Evolutionary conservation across 2,797 vertebrate species (phyloP), one percentile per base, ranked within the genome.

Genomic region (Diglossa cyanea): DNA sequence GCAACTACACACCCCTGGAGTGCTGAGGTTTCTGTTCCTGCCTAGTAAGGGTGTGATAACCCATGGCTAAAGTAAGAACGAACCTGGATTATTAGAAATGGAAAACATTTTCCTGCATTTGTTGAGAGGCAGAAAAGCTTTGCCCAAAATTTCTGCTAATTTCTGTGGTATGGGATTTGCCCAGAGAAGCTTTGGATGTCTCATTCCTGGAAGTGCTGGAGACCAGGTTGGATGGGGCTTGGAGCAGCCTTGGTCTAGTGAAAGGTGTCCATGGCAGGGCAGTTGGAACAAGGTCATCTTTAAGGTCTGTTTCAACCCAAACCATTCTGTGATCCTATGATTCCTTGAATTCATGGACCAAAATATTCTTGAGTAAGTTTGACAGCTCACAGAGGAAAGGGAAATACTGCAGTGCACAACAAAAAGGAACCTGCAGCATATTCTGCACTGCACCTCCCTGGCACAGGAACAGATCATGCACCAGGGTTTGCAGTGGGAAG

Each of bases 391-490:
- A 45, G 2, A 39, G 31, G 35, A 76, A 76, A 61, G 48, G n/a
- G 37, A 68, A 45, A 19, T 2, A 1, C 78, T 73, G 35, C 23
- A 71, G 62, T 31, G 19, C 17, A 42, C 12, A 65, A 31, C 8
- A 7, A 12, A 50, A 62, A 55, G 15, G n/a, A 42, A 39, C 25
- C 26, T 62, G 26, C 35, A 57, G 63, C 2, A 2, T 35, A 16
- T 42, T 75, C 57, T 72, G 63, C 9, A 1, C 17, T 39, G 50
- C n/a, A 14, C 28, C 6, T 25, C 39, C 19, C 50, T 55, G 67
- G 63, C 33, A 63, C 4, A 2, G 60, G 54, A 81, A 4, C 63
- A 86, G 54, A 10, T 24, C 0, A 0, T 17, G 51, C 35, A 20
- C 37, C 1, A 3, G 45, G 50, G 75, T 42, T 31, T 51, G 75